Percentiles rank a stretch among this genome's conserved stretches.
These are phyloP conservation scores for Verasper variegatus DNA, from an alignment of 2,113 vertebrate species.

Conservation along the genomic window DNA sequence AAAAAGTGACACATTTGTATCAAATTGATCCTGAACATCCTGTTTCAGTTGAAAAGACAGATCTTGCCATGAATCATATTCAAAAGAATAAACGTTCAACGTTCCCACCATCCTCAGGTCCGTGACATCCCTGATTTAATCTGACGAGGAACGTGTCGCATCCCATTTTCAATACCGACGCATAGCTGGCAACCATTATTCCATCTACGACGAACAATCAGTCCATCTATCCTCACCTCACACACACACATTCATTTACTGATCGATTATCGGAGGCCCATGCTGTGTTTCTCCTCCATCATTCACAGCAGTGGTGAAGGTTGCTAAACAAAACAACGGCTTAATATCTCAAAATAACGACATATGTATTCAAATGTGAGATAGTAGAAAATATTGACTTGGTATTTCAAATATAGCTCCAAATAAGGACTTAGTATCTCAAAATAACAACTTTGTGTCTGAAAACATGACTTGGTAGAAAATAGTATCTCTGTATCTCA, in stretches of 20 bases:
- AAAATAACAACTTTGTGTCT: too few relatives aligned
- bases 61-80: too few relatives aligned
- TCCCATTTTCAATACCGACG: constrained; percentile 14
- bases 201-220: too few relatives aligned
- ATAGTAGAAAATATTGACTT: too few relatives aligned
- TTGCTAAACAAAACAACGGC: not conserved
- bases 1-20: not conserved
- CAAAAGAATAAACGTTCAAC: not conserved
- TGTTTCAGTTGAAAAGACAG: not conserved
- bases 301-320: not conserved
- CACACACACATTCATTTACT: constrained; percentile 9
- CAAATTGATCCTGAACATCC: too few relatives aligned
- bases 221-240: not conserved
- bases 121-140: not conserved
- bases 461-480: too few relatives aligned
- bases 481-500: too few relatives aligned
- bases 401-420: too few relatives aligned
- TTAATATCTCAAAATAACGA: too few relatives aligned
- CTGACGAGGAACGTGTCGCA: not conserved
- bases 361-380: too few relatives aligned
- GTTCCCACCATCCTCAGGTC: not conserved
- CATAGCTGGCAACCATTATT: too few relatives aligned
- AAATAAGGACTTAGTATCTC: too few relatives aligned
- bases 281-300: not conserved
- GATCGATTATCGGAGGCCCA: constrained; percentile 5